Conservation (phyloP, 2,888 invertebrate genomes). For the Auanema sp. region DNA sequence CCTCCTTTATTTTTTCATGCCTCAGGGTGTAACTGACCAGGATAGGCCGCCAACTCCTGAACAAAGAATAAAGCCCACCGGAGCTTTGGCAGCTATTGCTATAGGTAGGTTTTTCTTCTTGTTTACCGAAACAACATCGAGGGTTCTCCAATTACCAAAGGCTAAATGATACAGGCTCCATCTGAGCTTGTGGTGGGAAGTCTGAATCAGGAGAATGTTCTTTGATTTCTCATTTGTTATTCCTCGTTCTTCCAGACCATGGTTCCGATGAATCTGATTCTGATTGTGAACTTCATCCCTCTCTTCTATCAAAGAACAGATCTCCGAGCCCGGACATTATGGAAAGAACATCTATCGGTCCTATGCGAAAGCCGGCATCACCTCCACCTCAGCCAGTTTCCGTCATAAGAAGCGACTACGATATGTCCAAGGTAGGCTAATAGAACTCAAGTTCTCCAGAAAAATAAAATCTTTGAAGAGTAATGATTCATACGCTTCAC, state of each 20-base stretch:
- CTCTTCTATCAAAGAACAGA: constrained; percentile 33
- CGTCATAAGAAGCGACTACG: constrained; percentile 8
- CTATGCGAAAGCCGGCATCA: constrained; percentile 13
- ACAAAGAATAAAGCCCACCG: constrained; percentile 8
- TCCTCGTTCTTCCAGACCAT: constrained; percentile 21
- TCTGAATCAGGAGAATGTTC: too few relatives aligned
- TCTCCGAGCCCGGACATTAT: constrained; percentile 26
- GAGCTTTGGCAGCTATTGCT: constrained; percentile 33
- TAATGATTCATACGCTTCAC: constrained; percentile 53
- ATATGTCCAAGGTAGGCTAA: constrained; percentile 18
- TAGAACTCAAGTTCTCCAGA: background rate
- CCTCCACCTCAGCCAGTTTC: background rate
- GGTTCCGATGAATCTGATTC: constrained; percentile 38
- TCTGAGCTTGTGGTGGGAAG: too few relatives aligned
- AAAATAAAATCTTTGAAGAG: constrained; percentile 23
- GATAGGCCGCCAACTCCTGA: background rate
- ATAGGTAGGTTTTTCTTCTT: background rate
- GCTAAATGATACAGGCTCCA: too few relatives aligned
- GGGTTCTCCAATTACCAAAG: too few relatives aligned
- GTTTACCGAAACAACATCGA: background rate
- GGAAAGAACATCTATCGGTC: constrained; percentile 15
- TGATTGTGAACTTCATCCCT: constrained; percentile 49
- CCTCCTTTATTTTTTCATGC: background rate
- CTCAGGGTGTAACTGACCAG: background rate
- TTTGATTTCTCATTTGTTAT: background rate